phyloP scores from a whole-genome alignment of 2,113 vertebrate genomes.

The Poeciliopsis prolifica region DNA sequence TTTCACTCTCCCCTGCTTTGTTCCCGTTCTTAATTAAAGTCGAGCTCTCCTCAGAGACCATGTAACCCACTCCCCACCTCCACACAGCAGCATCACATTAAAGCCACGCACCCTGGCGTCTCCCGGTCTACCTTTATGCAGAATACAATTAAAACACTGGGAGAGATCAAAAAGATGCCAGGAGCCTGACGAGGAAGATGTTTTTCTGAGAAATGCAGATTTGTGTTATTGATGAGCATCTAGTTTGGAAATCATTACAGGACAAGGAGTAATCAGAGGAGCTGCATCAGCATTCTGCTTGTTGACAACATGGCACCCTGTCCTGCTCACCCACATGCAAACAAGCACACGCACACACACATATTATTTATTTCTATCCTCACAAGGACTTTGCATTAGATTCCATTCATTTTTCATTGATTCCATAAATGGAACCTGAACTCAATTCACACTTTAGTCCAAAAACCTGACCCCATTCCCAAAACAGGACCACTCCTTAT shows the following conservation, averaged over 20 bases:
- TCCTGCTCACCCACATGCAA: slow-evolving; percentile 4
- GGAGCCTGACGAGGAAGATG: slow-evolving; percentile 67
- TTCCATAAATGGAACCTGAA: no score
- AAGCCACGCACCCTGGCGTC: slow-evolving; percentile 59
- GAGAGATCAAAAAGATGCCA: slow-evolving; percentile 79
- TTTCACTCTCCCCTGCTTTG: slow-evolving; percentile 77
- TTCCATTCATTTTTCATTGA: no score
- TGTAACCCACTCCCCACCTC: slow-evolving; percentile 64
- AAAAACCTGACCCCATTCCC: no score
- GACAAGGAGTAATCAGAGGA: slow-evolving; percentile 71
- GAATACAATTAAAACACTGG: slow-evolving; percentile 79
- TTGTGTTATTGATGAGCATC: slow-evolving; percentile 78
- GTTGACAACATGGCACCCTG: slow-evolving; percentile 35
- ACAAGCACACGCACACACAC: no score
- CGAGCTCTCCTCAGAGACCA: slow-evolving; percentile 77
- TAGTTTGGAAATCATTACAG: slow-evolving; percentile 79
- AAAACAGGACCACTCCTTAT: no score
- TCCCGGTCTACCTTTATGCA: slow-evolving; percentile 70
- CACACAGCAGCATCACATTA: slow-evolving; percentile 77
- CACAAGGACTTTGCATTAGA: no score
- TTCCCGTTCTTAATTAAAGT: slow-evolving; percentile 83
- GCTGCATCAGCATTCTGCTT: slow-evolving; percentile 77
- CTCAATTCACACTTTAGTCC: no score
- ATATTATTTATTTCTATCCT: no score
- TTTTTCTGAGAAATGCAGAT: slow-evolving; percentile 81